phyloP scores from a whole-genome alignment of 1,140 invertebrate genomes.

The Zaprionus ghesquierei region DNA sequence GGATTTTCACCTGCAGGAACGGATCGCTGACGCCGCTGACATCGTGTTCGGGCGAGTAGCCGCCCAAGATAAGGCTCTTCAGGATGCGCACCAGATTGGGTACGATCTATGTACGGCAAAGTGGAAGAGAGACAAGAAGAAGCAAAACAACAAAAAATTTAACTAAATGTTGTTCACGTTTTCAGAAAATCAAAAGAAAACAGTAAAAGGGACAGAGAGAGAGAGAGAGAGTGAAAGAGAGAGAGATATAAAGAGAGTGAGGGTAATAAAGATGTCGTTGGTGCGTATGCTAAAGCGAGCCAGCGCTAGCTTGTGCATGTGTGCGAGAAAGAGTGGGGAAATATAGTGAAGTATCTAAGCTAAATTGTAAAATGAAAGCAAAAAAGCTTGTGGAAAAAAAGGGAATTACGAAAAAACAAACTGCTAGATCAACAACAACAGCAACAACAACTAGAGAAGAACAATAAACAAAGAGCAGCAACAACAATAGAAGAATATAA shows the following conservation, averaged over 20 bases:
- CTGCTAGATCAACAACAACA: not conserved
- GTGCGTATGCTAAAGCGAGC: constrained; percentile 10
- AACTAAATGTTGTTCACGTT: not conserved
- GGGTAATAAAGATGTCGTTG: not conserved
- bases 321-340: constrained; percentile 4
- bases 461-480: constrained; percentile 15
- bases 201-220: not conserved
- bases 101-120: constrained; percentile 89
- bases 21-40: constrained; percentile 99
- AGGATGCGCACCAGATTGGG: constrained; percentile 98
- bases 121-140: not conserved
- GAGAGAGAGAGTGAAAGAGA: not conserved
- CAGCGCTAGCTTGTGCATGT: constrained; percentile 15
- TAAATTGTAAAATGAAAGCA: constrained; percentile 10
- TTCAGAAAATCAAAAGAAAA: not conserved
- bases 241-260: not conserved
- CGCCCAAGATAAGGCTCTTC: constrained; percentile 98
- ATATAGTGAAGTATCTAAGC: not conserved
- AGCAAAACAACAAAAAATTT: not conserved
- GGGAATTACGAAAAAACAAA: constrained; percentile 4
- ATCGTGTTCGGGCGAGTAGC: constrained; percentile 99
- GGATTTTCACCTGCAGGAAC: constrained; percentile 99
- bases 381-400: not conserved
- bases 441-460: not conserved
- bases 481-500: constrained; percentile 6